phyloP scores from a whole-genome alignment of 2,797 vertebrate genomes.

The Acipenser transmontanus region DNA sequence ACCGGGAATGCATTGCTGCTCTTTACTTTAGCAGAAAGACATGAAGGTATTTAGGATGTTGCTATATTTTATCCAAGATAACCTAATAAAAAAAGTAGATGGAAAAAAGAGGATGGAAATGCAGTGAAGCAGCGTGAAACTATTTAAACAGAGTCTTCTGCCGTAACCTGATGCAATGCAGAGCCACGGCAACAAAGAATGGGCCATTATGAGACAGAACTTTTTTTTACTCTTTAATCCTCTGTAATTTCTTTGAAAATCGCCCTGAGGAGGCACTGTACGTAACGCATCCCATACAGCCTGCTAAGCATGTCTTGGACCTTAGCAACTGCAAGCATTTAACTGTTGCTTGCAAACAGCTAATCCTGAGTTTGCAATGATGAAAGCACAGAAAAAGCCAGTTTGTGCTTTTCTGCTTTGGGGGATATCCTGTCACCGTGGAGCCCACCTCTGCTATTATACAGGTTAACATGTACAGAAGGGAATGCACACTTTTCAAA shows the following conservation, averaged over 20 bases:
- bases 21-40: constrained; percentile 18
- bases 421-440: neutral
- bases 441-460: constrained; percentile 15
- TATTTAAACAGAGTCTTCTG: constrained; percentile 23
- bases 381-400: neutral
- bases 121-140: neutral
- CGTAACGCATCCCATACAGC: constrained; percentile 37
- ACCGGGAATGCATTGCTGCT: constrained; percentile 58
- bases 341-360: constrained; percentile 31
- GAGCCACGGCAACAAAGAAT: constrained; percentile 14
- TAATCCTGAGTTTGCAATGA: constrained; percentile 35
- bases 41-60: constrained; percentile 6
- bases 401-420: too few relatives aligned
- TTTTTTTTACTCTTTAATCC: constrained; percentile 11
- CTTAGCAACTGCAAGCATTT: too few relatives aligned
- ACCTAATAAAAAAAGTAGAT: neutral
- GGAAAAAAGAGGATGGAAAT: constrained; percentile 2
- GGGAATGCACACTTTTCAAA: too few relatives aligned
- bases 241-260: constrained; percentile 23
- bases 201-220: constrained; percentile 1
- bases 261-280: constrained; percentile 35
- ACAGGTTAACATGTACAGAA: constrained; percentile 17
- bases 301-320: neutral
- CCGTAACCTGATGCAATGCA: constrained; percentile 33
- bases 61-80: neutral